Evolutionary conservation across 2,797 vertebrate genomes (phyloP).

Genomic region (Pygocentrus nattereri): DNA sequence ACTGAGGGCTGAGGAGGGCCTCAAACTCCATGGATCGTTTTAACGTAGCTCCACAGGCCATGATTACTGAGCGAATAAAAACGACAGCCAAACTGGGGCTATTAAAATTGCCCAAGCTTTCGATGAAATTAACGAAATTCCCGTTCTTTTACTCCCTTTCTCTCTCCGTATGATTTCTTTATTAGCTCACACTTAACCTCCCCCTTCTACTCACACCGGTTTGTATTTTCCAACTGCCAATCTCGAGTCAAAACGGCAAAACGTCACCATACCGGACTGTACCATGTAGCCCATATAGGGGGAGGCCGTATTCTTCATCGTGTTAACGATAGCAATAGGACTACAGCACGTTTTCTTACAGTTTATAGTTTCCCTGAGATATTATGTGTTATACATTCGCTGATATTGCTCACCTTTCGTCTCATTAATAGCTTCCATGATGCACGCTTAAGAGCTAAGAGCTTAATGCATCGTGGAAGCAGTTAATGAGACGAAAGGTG

Average conservation of each 20-base stretch:
- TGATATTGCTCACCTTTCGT: neutral
- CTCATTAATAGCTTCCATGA: neutral
- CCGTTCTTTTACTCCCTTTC: neutral
- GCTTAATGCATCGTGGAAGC: too few relatives aligned
- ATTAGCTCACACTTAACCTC: conserved; percentile 35
- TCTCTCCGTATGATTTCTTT: conserved; percentile 32
- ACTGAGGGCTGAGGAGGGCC: conserved; percentile 90
- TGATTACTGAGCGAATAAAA: conserved; percentile 66
- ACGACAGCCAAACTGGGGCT: conserved; percentile 8
- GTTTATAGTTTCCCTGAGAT: neutral
- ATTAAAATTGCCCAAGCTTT: conserved; percentile 1
- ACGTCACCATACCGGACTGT: conserved; percentile 75
- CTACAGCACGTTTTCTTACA: conserved; percentile 14
- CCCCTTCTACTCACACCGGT: conserved; percentile 72
- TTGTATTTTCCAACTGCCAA: conserved; percentile 70
- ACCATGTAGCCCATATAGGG: conserved; percentile 66
- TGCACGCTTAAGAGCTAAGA: too few relatives aligned
- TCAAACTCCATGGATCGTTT: conserved; percentile 95
- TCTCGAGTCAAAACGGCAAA: conserved; percentile 71
- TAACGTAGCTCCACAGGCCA: conserved; percentile 92
- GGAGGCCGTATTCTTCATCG: neutral
- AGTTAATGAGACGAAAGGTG: too few relatives aligned
- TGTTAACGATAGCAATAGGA: neutral
- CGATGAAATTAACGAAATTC: neutral
- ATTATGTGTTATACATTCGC: neutral